Evolutionary conservation across 2,888 invertebrate species (phyloP), one percentile per base, ranked within the genome.

Genomic region (Beris chalybata): DNA sequence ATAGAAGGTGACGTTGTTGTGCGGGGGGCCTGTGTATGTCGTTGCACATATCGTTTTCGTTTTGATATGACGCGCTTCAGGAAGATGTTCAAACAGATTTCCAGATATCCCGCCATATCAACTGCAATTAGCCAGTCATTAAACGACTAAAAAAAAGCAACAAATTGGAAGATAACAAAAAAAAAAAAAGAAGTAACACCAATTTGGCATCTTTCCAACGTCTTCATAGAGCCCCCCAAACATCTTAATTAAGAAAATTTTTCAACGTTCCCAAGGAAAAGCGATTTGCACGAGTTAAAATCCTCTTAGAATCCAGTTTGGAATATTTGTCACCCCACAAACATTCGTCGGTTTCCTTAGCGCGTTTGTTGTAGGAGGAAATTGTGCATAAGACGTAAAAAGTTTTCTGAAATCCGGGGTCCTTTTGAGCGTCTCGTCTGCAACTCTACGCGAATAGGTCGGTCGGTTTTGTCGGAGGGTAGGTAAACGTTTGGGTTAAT

Each of bases 321-420:
- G 68, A 59, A 68, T 64, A 68, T 68, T 68, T 68, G 68, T 68
- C 64, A 68, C 68, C 65, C 68, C 66, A 68, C 68, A 64, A 68
- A 64, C 68, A 64, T 64, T 66, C 44, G 58, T 59, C 52, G 57
- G 48, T 48, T 22, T 22, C 22, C 22, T 22, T 22, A 22, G 22
- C 22, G 22, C 22, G 22, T 22, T 22, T 22, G 22, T 22, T 22
- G 22, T 22, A 22, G 22, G n/a, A 15, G n/a, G 6, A 15, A 5
- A 15, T 29, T 15, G 5, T 53, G 29, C 22, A 5, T 9, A 15
- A 6, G 12, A 22, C 22, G 53, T 15, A 29, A 4, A 56, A 56
- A 32, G 31, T 38, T 22, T 11, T 32, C 15, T 22, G 13, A 11
- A 12, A 7, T 22, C 7, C 29, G 1, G 12, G 32, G 31, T 55